These are phyloP conservation scores for Drosophila navojoa DNA, from an alignment of 1,140 invertebrate species.

Conservation along the genomic window DNA sequence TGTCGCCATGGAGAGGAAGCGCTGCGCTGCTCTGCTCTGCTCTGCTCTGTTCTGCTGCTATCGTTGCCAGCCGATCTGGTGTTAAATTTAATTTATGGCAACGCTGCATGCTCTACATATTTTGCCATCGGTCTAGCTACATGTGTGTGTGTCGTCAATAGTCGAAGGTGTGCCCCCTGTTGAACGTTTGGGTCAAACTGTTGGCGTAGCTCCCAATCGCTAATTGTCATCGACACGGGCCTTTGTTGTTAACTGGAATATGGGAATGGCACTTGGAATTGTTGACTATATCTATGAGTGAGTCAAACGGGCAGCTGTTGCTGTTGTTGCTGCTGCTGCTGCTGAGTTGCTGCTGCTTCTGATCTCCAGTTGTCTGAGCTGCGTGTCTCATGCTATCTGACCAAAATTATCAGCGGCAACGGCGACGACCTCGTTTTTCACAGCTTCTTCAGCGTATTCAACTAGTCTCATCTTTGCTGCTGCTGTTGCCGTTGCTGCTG, in stretches of 20 bases:
- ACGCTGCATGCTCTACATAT: conserved; percentile 79
- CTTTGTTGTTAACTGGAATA: conserved; percentile 69
- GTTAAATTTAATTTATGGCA: conserved; percentile 82
- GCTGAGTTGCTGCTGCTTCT: conserved; percentile 20
- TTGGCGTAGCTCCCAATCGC: conserved; percentile 56
- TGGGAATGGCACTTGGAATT: conserved; percentile 59
- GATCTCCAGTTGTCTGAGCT: conserved; percentile 52
- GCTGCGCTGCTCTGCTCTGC: neutral
- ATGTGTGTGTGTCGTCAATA: conserved; percentile 21
- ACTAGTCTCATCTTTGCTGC: conserved; percentile 24
- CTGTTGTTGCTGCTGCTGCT: neutral
- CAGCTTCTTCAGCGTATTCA: conserved; percentile 28
- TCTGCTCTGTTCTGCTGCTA: conserved; percentile 9
- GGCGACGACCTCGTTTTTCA: conserved; percentile 55
- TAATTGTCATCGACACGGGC: conserved; percentile 79
- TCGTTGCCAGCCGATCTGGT: conserved; percentile 66
- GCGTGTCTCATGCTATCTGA: conserved; percentile 61
- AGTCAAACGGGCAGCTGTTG: neutral
- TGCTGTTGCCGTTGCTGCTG: conserved; percentile 23
- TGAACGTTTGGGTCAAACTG: conserved; percentile 38
- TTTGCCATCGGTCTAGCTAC: conserved; percentile 39
- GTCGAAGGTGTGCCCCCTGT: conserved; percentile 42
- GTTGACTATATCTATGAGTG: conserved; percentile 1
- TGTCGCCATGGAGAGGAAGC: conserved; percentile 21
- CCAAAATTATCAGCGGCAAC: conserved; percentile 68